Evolutionary conservation across 2,888 invertebrate species (phyloP).

Genomic region (Poecilus cupreus): DNA sequence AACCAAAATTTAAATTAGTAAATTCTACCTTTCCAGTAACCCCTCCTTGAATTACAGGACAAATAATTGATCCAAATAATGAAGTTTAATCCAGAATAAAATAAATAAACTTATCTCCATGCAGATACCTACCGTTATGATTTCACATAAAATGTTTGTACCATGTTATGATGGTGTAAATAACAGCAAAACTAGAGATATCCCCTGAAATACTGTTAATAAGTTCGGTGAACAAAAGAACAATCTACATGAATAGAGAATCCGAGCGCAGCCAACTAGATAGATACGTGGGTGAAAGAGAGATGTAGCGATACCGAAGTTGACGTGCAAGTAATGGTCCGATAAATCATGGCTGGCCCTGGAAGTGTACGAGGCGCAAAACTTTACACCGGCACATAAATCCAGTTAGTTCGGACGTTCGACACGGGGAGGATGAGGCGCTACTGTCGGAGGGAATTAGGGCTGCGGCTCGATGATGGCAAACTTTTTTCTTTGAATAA

Average conservation of each 20-base stretch:
- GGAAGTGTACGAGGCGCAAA: not conserved
- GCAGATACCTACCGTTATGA: not conserved
- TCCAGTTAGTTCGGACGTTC: slow-evolving; percentile 22
- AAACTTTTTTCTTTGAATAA: no score
- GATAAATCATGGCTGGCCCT: slow-evolving; percentile 43
- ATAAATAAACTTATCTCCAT: not conserved
- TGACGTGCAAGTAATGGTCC: slow-evolving; percentile 42
- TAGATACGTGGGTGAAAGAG: slow-evolving; percentile 2
- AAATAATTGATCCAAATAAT: slow-evolving; percentile 23
- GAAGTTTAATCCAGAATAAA: not conserved
- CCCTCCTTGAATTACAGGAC: not conserved
- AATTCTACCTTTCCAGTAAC: not conserved
- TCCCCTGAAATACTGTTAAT: slow-evolving; percentile 28
- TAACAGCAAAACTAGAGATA: not conserved
- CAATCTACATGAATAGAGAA: slow-evolving; percentile 4
- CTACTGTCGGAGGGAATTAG: not conserved
- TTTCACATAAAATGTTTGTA: not conserved
- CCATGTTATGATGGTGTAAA: not conserved
- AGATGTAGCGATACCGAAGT: slow-evolving; percentile 35
- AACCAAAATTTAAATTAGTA: not conserved
- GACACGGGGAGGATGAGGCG: not conserved
- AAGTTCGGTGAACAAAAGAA: not conserved
- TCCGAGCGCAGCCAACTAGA: not conserved
- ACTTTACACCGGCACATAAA: slow-evolving; percentile 32
- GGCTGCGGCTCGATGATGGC: no score